These are phyloP conservation scores for Drosophila parthenogenetica DNA, from an alignment of 2,888 invertebrate species.

Conservation along the genomic window DNA sequence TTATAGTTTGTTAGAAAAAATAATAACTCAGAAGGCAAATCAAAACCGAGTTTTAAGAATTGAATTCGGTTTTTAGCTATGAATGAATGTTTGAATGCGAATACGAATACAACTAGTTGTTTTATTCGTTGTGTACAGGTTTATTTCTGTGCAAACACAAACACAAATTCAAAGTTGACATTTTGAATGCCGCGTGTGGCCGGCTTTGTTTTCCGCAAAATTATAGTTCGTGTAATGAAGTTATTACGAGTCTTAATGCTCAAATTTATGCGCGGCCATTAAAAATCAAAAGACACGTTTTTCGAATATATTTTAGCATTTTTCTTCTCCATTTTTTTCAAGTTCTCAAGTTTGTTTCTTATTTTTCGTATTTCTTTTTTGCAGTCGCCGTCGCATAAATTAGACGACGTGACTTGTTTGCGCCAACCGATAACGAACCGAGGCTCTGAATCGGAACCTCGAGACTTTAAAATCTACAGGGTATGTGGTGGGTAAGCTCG, in stretches of 20 bases:
- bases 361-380: slow-evolving; percentile 19
- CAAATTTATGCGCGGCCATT: slow-evolving; percentile 81
- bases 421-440: slow-evolving; percentile 63
- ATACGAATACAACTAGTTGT: not conserved
- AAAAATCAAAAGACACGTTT: slow-evolving; percentile 80
- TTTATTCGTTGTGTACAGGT: slow-evolving; percentile 24
- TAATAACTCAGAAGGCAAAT: not conserved
- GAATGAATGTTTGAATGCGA: slow-evolving; percentile 11
- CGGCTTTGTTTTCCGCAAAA: slow-evolving; percentile 46
- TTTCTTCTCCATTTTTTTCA: slow-evolving; percentile 11
- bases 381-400: slow-evolving; percentile 71
- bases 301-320: slow-evolving; percentile 78
- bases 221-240: slow-evolving; percentile 82
- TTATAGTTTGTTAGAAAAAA: not conserved
- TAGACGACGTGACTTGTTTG: slow-evolving; percentile 77
- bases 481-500: slow-evolving; percentile 6
- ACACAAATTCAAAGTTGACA: slow-evolving; percentile 29
- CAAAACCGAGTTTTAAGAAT: not conserved
- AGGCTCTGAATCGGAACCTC: slow-evolving; percentile 12
- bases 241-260: slow-evolving; percentile 82
- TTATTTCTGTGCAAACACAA: slow-evolving; percentile 13
- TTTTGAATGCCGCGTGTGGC: slow-evolving; percentile 39
- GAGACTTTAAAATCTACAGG: slow-evolving; percentile 28
- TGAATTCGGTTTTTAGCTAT: not conserved
- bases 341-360: not conserved